Conservation (phyloP, 2,888 invertebrate genomes). For the Pollenia angustigena region DNA sequence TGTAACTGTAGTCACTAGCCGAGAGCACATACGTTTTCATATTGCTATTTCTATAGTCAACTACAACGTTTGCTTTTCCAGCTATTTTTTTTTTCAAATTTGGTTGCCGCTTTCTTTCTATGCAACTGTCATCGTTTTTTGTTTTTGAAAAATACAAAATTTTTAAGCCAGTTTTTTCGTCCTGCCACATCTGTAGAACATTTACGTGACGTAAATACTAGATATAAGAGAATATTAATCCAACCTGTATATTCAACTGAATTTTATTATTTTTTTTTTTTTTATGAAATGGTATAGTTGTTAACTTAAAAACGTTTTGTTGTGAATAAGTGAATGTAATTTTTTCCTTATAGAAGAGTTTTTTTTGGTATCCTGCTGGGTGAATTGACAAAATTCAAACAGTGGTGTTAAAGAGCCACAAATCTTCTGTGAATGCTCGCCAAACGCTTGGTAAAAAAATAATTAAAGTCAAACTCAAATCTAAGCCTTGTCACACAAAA, state of each 20-base stretch:
- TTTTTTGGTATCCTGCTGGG: not conserved
- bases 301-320: constrained; percentile 18
- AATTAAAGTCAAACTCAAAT: too few relatives aligned
- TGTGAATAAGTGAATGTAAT: not conserved
- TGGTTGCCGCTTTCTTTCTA: too few relatives aligned
- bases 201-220: constrained; percentile 62
- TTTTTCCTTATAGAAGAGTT: not conserved
- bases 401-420: not conserved
- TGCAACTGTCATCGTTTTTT: not conserved
- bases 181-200: constrained; percentile 20
- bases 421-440: too few relatives aligned
- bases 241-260: constrained; percentile 13
- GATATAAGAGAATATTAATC: constrained; percentile 41
- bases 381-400: not conserved
- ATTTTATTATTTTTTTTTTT: constrained; percentile 35
- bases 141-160: not conserved
- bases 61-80: not conserved
- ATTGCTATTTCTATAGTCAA: too few relatives aligned
- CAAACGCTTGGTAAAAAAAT: too few relatives aligned
- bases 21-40: constrained; percentile 18
- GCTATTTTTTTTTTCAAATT: not conserved
- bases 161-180: not conserved
- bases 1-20: constrained; percentile 1
- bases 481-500: too few relatives aligned
- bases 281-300: constrained; percentile 7